These are phyloP conservation scores for Papilio elwesi DNA, from an alignment of 2,888 invertebrate species.

Conservation along the genomic window DNA sequence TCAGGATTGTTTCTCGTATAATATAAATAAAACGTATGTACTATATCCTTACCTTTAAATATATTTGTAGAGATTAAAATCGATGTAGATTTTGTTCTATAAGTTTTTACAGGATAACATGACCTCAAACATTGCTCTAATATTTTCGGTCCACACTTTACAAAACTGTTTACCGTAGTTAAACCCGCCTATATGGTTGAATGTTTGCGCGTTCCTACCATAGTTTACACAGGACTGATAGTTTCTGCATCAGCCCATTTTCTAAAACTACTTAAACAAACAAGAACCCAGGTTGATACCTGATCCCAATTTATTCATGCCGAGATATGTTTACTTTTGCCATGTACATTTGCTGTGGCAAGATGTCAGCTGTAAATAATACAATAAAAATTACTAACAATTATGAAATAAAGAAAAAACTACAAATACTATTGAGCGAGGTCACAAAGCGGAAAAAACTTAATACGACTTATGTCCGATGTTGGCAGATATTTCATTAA, in stretches of 20 bases:
- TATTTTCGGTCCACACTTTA: slow-evolving; percentile 13
- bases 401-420: too few relatives aligned
- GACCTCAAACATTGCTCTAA: slow-evolving; percentile 3
- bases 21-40: too few relatives aligned
- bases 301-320: slow-evolving; percentile 13
- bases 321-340: background rate
- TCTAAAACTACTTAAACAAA: slow-evolving; percentile 19
- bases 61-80: too few relatives aligned
- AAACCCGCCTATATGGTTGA: slow-evolving; percentile 1
- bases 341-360: background rate
- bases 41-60: background rate
- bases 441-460: too few relatives aligned
- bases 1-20: too few relatives aligned
- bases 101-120: background rate
- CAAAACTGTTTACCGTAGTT: slow-evolving; percentile 11
- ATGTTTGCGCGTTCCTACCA: slow-evolving; percentile 11
- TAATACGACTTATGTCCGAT: too few relatives aligned
- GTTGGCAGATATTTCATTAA: too few relatives aligned
- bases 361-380: background rate
- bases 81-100: too few relatives aligned
- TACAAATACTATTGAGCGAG: too few relatives aligned
- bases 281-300: slow-evolving; percentile 14
- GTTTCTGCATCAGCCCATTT: slow-evolving; percentile 16
- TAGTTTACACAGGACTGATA: slow-evolving; percentile 24
- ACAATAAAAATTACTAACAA: background rate